Base-by-base conservation (phyloP, 2,888 invertebrate genomes). In the Rhagophthalmus giganteus region DNA sequence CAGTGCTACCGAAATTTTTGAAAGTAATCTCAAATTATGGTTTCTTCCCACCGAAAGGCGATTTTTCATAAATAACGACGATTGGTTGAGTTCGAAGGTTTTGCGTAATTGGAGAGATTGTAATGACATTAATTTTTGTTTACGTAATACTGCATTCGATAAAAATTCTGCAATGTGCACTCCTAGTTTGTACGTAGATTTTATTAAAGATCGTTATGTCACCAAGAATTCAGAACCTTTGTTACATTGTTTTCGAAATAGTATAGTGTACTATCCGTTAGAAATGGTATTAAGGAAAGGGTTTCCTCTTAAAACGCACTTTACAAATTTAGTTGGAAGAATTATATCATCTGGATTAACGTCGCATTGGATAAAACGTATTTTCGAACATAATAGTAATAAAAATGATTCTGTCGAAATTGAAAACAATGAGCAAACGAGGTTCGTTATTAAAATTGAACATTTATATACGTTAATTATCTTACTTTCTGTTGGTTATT, bases 251-350 rank as follows among this genome's bases (percentile, higher is more conserved):
- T 60, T 70, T 30, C 57, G 63, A 16, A 51, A 64, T 1, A 63
- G 65, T 11, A 62, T 71, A 1, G 65, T 68, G 2, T 65, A 63
- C 8, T 69, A 65, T 57, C 70, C 70, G 1, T 51, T 72, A 2
- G 69, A 68, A 58, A 67, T 74, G 57, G 46, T 69, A n/a, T 62
- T 69, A 59, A 57, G 62, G 3, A 70, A 70, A 56, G 72, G 72
- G 2, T 71, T 71, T 58, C 70, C 67, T 14, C 57, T 71, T 7
- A 62, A 57, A 10, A 44, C 58, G 1, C 38, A 54, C 32, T 64
- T 74, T 37, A 60, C 69, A 39, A 30, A 42, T 2, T 48, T 69
- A 24, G 58, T 74, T 3, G 51, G 59, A 15, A 48, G 65, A 27
- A 62, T 71, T 2, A 59, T 61, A n/a, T 62, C 63, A 2, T 64